Conservation (phyloP, 2,888 invertebrate genomes). For the Chromoteleia sp. region DNA sequence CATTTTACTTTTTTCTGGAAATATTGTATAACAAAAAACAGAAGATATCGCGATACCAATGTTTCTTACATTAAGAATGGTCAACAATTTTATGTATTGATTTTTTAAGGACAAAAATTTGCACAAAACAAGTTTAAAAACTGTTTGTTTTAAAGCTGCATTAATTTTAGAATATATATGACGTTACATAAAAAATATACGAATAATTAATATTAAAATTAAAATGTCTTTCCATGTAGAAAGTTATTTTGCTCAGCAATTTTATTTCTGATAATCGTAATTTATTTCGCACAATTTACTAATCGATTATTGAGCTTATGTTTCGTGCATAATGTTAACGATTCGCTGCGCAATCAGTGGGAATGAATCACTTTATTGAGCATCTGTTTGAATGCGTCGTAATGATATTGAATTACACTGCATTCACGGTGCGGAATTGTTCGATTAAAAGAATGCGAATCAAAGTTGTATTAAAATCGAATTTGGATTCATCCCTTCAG, state of each 20-base stretch:
- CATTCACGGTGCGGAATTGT: constrained; percentile 41
- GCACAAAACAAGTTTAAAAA: no score
- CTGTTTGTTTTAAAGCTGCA: no score
- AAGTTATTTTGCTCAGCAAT: constrained; percentile 66
- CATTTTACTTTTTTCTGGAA: no score
- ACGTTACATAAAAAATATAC: no score
- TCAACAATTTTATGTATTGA: no score
- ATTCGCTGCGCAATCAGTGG: constrained; percentile 33
- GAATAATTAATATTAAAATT: no score
- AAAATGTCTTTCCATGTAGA: constrained; percentile 66
- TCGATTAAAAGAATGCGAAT: constrained; percentile 55
- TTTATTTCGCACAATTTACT: constrained; percentile 41
- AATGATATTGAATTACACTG: constrained; percentile 65
- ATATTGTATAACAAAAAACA: no score
- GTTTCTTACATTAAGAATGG: no score
- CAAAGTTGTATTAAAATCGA: constrained; percentile 70
- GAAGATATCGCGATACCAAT: no score
- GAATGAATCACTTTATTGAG: constrained; percentile 57
- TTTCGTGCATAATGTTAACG: constrained; percentile 47
- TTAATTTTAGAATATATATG: no score
- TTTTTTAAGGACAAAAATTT: no score
- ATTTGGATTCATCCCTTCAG: constrained; percentile 61
- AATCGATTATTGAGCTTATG: constrained; percentile 61
- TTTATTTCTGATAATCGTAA: constrained; percentile 65
- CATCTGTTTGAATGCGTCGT: constrained; percentile 35